phyloP scores from a whole-genome alignment of 2,888 invertebrate species.

The Cosmia trapezina region DNA sequence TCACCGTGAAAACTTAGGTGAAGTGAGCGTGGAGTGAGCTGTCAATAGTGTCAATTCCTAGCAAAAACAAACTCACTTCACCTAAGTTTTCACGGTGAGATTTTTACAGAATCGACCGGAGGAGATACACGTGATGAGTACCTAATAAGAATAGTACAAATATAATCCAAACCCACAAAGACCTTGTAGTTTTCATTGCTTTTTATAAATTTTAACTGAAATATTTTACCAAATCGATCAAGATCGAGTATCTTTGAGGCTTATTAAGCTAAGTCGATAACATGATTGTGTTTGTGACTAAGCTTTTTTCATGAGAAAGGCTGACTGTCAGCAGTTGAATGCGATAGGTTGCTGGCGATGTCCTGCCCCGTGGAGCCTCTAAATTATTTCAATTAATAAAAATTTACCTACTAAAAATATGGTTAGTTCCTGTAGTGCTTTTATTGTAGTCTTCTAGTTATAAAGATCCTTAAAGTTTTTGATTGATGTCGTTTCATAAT shows the following conservation, averaged over 20 bases:
- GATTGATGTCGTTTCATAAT: background rate
- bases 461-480: background rate
- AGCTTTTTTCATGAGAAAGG: background rate
- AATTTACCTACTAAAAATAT: background rate
- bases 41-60: no score
- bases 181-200: background rate
- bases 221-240: background rate
- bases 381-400: background rate
- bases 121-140: conserved; percentile 6
- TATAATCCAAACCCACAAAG: background rate
- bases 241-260: no score
- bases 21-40: no score
- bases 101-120: no score
- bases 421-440: background rate
- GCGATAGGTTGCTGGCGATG: background rate
- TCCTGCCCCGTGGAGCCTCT: no score
- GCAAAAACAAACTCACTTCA: no score
- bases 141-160: background rate
- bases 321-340: background rate
- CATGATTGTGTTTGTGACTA: background rate
- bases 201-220: background rate
- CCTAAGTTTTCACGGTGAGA: no score
- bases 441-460: background rate
- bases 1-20: no score
- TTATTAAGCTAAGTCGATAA: no score